Percentiles rank a stretch among this genome's conserved stretches.
These are phyloP conservation scores for Timema podura DNA, from an alignment of 2,888 invertebrate genomes.

Conservation along the genomic window DNA sequence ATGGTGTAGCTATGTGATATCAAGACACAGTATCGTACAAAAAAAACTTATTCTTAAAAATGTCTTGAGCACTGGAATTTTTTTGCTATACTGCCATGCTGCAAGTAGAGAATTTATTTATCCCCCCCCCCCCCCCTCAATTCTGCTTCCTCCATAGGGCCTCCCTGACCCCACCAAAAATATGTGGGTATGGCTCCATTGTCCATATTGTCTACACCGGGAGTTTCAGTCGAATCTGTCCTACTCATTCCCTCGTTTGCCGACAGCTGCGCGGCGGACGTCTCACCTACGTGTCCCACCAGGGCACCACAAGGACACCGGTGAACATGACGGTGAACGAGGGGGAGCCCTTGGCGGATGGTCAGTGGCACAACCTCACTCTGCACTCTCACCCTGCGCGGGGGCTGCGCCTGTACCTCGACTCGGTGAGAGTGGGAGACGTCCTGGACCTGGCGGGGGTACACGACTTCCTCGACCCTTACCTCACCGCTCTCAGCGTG, in stretches of 20 bases:
- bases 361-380: conserved; percentile 85
- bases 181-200: no score
- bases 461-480: conserved; percentile 89
- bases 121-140: no score
- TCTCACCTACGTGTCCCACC: conserved; percentile 73
- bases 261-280: conserved; percentile 64
- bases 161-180: no score
- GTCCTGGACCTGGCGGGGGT: conserved; percentile 82
- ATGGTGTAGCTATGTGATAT: no score
- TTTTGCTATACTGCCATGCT: no score
- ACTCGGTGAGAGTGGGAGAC: conserved; percentile 69
- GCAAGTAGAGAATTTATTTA: no score
- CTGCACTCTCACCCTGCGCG: conserved; percentile 62
- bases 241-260: conserved; percentile 8
- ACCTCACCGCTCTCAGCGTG: conserved; percentile 72
- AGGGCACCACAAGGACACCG: conserved; percentile 56
- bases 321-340: conserved; percentile 75
- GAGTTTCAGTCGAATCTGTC: no score
- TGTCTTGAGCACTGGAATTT: no score
- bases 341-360: conserved; percentile 59
- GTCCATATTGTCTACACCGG: no score
- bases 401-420: conserved; percentile 67
- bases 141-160: no score
- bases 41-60: no score
- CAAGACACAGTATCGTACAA: no score